Conservation (phyloP, 2,113 vertebrate genomes). For the Amazona guildingii region DNA sequence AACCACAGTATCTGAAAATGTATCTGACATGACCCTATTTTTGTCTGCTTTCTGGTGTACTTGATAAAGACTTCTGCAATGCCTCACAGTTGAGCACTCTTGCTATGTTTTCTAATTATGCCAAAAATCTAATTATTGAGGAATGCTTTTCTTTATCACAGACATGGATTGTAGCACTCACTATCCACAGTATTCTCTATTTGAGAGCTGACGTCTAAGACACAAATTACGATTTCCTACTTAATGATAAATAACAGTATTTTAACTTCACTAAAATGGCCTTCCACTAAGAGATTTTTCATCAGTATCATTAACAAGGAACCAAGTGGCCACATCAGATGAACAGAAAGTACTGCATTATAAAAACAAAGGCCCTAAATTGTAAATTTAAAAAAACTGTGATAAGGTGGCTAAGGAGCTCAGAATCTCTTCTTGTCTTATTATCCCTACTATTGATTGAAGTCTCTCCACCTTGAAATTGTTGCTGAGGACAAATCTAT, state of each 20-base stretch:
- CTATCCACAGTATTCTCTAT: not conserved
- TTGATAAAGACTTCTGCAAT: not conserved
- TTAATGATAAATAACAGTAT: not conserved
- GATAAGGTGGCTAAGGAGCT: slow-evolving; percentile 16
- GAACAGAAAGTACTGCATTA: not conserved
- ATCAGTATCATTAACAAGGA: slow-evolving; percentile 12
- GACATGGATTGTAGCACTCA: not conserved
- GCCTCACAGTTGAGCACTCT: not conserved
- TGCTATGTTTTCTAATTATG: not conserved
- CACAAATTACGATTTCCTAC: not conserved
- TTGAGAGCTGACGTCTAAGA: not conserved
- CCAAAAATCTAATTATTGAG: not conserved
- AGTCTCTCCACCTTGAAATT: slow-evolving; percentile 65
- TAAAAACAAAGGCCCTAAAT: slow-evolving; percentile 52
- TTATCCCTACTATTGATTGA: slow-evolving; percentile 68
- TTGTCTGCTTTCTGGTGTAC: not conserved
- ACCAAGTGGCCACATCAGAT: not conserved
- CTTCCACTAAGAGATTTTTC: not conserved
- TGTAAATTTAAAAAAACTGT: slow-evolving; percentile 49
- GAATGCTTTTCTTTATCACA: not conserved
- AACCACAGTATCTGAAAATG: not conserved
- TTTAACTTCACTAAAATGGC: not conserved
- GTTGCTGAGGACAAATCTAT: slow-evolving; percentile 65
- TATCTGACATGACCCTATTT: not conserved
- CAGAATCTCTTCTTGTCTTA: slow-evolving; percentile 59